A percentile compares a stretch with the other conserved stretches of the same genome.
Conservation (phyloP, 2,113 vertebrate species). For the Ammodramus savannarum region DNA sequence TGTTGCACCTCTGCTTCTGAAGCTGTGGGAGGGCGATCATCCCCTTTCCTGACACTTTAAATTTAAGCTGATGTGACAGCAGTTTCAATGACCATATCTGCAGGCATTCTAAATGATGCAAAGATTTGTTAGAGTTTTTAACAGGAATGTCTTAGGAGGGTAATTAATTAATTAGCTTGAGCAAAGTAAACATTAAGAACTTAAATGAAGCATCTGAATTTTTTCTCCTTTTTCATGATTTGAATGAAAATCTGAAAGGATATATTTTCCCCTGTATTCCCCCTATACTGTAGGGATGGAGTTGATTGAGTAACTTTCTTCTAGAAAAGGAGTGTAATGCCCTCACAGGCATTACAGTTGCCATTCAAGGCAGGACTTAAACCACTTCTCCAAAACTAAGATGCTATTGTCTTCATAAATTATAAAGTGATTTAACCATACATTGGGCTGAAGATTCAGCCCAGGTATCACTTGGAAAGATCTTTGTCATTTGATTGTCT, state of each 20-base stretch:
- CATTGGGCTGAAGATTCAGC: not conserved
- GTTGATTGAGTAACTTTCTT: not conserved
- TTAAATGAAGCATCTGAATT: not conserved
- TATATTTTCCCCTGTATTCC: not conserved
- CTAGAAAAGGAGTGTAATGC: not conserved
- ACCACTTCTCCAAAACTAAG: not conserved
- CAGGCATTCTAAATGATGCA: not conserved
- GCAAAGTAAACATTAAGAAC: not conserved
- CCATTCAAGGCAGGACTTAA: not conserved
- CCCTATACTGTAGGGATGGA: not conserved
- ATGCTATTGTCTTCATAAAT: not conserved
- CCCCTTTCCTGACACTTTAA: not conserved
- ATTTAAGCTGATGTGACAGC: not conserved
- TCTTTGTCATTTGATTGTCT: not conserved
- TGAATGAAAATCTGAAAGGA: not conserved
- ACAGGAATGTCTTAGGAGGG: not conserved
- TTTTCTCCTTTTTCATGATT: not conserved
- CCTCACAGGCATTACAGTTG: not conserved
- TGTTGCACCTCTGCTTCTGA: not conserved
- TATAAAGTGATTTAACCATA: not conserved
- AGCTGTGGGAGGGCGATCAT: not conserved
- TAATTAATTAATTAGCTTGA: not conserved
- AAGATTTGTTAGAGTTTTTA: not conserved
- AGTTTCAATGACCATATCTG: not conserved
- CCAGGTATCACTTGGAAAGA: not conserved